phyloP scores from a whole-genome alignment of 2,888 invertebrate species.

The Volucella zonaria region DNA sequence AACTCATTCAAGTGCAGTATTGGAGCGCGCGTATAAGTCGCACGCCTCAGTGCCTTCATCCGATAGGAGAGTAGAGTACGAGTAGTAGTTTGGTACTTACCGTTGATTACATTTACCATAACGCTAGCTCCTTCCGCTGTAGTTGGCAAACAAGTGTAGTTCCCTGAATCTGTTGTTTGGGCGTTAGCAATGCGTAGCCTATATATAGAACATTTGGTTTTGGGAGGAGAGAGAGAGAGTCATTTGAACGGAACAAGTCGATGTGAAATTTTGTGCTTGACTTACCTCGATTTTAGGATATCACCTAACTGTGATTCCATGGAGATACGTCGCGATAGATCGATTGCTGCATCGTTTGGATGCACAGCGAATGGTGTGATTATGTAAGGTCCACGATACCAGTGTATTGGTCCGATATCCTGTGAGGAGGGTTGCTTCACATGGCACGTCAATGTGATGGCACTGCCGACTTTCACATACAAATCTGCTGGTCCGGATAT shows the following conservation, averaged over 20 bases:
- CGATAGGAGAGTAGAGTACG: neutral
- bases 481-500: conserved; percentile 87
- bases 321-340: conserved; percentile 80
- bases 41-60: conserved; percentile 22
- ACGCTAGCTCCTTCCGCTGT: conserved; percentile 92
- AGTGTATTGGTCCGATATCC: conserved; percentile 88
- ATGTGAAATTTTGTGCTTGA: conserved; percentile 37
- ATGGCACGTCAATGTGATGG: conserved; percentile 88
- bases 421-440: conserved; percentile 87
- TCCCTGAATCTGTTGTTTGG: conserved; percentile 90
- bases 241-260: neutral
- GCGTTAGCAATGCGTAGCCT: conserved; percentile 89
- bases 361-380: conserved; percentile 81
- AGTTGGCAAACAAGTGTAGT: conserved; percentile 94
- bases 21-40: conserved; percentile 15
- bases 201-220: conserved; percentile 21
- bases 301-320: conserved; percentile 84
- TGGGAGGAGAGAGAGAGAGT: conserved; percentile 11
- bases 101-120: conserved; percentile 94
- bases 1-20: conserved; percentile 21
- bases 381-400: conserved; percentile 85
- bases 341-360: conserved; percentile 81
- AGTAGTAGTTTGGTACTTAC: conserved; percentile 83
- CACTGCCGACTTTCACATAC: conserved; percentile 89
- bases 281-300: conserved; percentile 87